Base-by-base conservation (phyloP, 2,797 vertebrate species). In the Rachycentron canadum region DNA sequence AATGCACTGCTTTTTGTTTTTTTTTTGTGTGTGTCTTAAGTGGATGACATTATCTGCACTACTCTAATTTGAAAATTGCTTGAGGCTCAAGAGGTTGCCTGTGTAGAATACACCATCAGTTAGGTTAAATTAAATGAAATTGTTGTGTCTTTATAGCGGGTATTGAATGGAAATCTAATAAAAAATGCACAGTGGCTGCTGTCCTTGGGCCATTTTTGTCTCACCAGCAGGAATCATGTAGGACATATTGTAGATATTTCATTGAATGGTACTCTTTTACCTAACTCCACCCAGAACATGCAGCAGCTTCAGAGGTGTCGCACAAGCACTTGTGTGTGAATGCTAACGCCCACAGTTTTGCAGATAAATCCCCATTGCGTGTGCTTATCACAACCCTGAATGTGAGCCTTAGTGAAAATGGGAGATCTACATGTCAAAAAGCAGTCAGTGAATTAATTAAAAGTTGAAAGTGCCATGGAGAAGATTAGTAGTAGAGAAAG, bases 371-470 rank as follows among this genome's bases (percentile, higher is more conserved):
- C 73, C 68, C 32, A 89, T 89, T 87, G 81, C 81, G 78, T 67
- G 66, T 47, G 61, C 79, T 84, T 83, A 86, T 90, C 65, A 21
- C 75, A 75, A 52, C 55, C 63, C 59, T 87, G 79, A 88, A 88
- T 82, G 65, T 74, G 84, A 86, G 74, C 60, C 58, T 83, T n/a
- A 10, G 59, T 81, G 56, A 86, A 86, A 84, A 85, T 26, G 60
- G 47, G 21, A 41, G 63, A 73, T 84, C 76, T 79, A 50, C 78
- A 70, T 81, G 78, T 79, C 76, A 69, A 49, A 69, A 76, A 73
- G 72, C 62, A 78, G 83, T 89, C 63, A 81, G 69, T 79, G 69
- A 88, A 78, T 83, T 87, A 84, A 88, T 91, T 86, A 89, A 81
- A 87, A 82, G 69, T 81, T 86, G 45, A 88, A 83, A 76, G 69